Evolutionary conservation across 2,888 invertebrate genomes (phyloP).

Genomic region (Endomychus coccineus): DNA sequence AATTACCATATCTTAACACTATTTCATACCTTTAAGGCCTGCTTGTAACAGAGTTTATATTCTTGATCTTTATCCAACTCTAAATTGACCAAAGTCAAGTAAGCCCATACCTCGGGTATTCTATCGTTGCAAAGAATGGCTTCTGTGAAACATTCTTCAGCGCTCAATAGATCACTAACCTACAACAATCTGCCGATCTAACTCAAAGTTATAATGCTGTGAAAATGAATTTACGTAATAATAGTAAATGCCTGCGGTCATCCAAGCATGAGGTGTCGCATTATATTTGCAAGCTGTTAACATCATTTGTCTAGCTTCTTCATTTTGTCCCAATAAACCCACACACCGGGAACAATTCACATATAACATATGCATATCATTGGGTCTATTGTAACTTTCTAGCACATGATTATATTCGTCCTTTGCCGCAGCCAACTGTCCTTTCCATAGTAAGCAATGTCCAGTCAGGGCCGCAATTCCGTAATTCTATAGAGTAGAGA

Average conservation of each 20-base stretch:
- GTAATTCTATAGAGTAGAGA: constrained; percentile 33
- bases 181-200: constrained; percentile 23
- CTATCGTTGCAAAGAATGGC: constrained; percentile 38
- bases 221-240: constrained; percentile 22
- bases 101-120: constrained; percentile 39
- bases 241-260: constrained; percentile 29
- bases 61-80: constrained; percentile 32
- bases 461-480: constrained; percentile 33
- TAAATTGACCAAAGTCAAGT: constrained; percentile 38
- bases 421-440: constrained; percentile 28
- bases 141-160: constrained; percentile 41
- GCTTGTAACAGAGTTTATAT: constrained; percentile 37
- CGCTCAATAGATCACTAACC: constrained; percentile 36
- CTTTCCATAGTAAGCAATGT: constrained; percentile 32
- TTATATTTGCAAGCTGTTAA: constrained; percentile 35
- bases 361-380: constrained; percentile 36
- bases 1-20: constrained; percentile 8
- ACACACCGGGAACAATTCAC: constrained; percentile 31
- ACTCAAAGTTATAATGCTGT: background rate
- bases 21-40: constrained; percentile 31
- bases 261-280: constrained; percentile 40
- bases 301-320: constrained; percentile 35
- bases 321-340: constrained; percentile 28
- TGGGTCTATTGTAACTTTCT: constrained; percentile 33
- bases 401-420: constrained; percentile 33